Conservation (phyloP, 1,140 invertebrate genomes). For the Drosophila neocordata region DNA sequence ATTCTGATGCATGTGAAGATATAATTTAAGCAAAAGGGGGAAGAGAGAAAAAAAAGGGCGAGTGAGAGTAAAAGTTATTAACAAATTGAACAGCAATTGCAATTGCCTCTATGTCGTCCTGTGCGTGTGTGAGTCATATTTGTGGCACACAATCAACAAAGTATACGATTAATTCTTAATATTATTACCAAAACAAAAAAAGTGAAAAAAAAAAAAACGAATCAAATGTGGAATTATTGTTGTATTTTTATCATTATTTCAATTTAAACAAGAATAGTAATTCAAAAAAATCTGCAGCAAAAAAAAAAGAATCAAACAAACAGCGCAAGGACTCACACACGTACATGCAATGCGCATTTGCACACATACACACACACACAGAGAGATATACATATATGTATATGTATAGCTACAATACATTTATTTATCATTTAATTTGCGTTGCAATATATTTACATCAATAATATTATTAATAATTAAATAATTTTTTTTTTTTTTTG, state of each 20-base stretch:
- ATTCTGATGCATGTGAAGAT: neutral
- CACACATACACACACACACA: neutral
- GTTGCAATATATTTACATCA: constrained; percentile 12
- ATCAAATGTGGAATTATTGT: neutral
- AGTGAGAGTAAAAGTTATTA: constrained; percentile 9
- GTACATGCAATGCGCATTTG: constrained; percentile 10
- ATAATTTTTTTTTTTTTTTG: neutral
- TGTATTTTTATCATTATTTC: constrained; percentile 2
- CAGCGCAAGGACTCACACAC: neutral
- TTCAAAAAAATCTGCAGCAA: neutral
- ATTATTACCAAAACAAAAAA: constrained; percentile 2
- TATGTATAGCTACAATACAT: constrained; percentile 5
- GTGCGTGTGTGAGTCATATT: constrained; percentile 11
- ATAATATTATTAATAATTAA: constrained; percentile 11
- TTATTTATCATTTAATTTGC: constrained; percentile 9
- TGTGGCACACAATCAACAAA: constrained; percentile 8
- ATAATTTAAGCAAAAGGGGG: neutral
- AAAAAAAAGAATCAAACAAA: neutral
- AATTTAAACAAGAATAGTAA: neutral
- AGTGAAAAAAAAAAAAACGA: neutral
- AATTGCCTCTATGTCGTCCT: constrained; percentile 1
- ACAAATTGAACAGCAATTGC: constrained; percentile 5
- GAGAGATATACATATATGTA: neutral
- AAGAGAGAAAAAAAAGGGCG: neutral
- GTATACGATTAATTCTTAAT: constrained; percentile 17